Conservation (phyloP, 1,140 invertebrate species). For the Drosophila micromelanica region DNA sequence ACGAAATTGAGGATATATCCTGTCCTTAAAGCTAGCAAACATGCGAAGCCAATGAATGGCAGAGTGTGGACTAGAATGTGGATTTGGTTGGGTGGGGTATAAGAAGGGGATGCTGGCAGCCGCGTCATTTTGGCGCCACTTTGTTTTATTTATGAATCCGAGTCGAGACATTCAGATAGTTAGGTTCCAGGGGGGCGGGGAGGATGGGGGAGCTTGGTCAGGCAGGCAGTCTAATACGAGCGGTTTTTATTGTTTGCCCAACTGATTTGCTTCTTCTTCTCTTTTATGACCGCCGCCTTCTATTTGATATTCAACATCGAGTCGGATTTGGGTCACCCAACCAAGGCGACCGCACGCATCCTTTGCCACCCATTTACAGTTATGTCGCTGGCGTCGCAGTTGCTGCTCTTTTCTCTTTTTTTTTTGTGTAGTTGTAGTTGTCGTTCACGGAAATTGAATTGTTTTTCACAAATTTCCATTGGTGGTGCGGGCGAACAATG, state of each 20-base stretch:
- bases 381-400: slow-evolving; percentile 44
- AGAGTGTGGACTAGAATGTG: slow-evolving; percentile 45
- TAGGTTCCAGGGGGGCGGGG: slow-evolving; percentile 1
- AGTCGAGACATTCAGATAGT: slow-evolving; percentile 52
- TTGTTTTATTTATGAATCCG: slow-evolving; percentile 76
- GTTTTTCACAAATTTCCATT: slow-evolving; percentile 63
- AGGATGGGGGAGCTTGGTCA: too few relatives aligned
- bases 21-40: slow-evolving; percentile 28
- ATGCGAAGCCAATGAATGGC: slow-evolving; percentile 79
- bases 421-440: neutral
- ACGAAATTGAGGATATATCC: neutral
- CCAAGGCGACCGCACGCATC: slow-evolving; percentile 51
- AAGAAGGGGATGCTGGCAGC: neutral
- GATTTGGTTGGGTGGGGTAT: neutral
- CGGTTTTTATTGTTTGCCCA: slow-evolving; percentile 63
- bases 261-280: slow-evolving; percentile 63
- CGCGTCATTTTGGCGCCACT: slow-evolving; percentile 78
- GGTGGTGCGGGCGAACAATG: slow-evolving; percentile 33
- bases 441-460: slow-evolving; percentile 75
- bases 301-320: slow-evolving; percentile 71
- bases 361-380: slow-evolving; percentile 57
- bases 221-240: slow-evolving; percentile 2
- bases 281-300: slow-evolving; percentile 62
- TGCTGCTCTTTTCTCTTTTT: neutral
- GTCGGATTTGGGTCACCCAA: slow-evolving; percentile 45